phyloP scores from a whole-genome alignment of 2,797 vertebrate genomes.

The Lates japonicus region DNA sequence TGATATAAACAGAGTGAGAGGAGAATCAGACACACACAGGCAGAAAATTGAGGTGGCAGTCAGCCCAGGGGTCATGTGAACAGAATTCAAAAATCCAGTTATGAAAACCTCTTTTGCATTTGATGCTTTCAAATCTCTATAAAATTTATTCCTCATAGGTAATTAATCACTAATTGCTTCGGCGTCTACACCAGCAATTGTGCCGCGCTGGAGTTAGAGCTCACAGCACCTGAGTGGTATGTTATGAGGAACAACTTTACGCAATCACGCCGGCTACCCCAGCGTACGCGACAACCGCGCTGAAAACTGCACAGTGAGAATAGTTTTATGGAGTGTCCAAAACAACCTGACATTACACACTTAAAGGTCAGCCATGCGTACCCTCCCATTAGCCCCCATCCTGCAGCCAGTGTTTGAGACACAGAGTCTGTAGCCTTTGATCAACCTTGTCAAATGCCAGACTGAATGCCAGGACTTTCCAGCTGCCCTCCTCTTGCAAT shows the following conservation, averaged over 20 bases:
- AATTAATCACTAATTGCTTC: neutral
- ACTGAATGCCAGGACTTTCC: slow-evolving; percentile 62
- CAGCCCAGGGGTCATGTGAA: slow-evolving; percentile 61
- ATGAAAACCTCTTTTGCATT: slow-evolving; percentile 20
- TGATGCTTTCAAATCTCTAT: neutral
- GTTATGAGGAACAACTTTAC: neutral
- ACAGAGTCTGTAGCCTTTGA: slow-evolving; percentile 66
- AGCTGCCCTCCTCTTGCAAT: slow-evolving; percentile 57
- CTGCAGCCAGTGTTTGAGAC: slow-evolving; percentile 45
- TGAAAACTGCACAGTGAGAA: slow-evolving; percentile 18
- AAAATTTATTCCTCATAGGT: neutral
- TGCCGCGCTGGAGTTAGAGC: neutral
- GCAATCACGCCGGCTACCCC: neutral
- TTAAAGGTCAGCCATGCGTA: slow-evolving; percentile 56
- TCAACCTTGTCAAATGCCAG: slow-evolving; percentile 68
- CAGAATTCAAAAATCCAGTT: slow-evolving; percentile 38
- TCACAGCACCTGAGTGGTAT: neutral
- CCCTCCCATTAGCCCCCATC: slow-evolving; percentile 55
- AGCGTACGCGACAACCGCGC: slow-evolving; percentile 19
- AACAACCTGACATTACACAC: slow-evolving; percentile 50
- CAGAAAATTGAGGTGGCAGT: slow-evolving; percentile 54
- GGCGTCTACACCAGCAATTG: neutral
- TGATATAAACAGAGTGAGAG: slow-evolving; percentile 19
- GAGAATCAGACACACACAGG: slow-evolving; percentile 36
- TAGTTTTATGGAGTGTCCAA: slow-evolving; percentile 14